Conservation (phyloP, 2,888 invertebrate species). For the Melinaea menophilus region DNA sequence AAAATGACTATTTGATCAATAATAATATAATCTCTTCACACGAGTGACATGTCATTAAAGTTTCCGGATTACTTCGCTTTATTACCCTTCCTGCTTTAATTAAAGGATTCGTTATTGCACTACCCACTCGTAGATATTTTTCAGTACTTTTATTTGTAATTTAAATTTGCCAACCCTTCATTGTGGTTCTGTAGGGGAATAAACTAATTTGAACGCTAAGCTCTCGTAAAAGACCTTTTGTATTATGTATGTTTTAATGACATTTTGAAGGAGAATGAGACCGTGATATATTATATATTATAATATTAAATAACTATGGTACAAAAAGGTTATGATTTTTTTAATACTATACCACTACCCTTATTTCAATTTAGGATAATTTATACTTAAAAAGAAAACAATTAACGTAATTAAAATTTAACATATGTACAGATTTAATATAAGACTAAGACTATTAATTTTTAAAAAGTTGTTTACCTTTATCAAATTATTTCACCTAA, state of each 20-base stretch:
- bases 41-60: constrained; percentile 48
- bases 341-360: neutral
- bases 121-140: constrained; percentile 75
- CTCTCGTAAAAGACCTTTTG: constrained; percentile 70
- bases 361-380: too few relatives aligned
- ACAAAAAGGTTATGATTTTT: neutral
- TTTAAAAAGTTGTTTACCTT: too few relatives aligned
- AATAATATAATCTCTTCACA: too few relatives aligned
- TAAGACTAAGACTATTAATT: too few relatives aligned
- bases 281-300: constrained; percentile 11
- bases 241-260: constrained; percentile 66
- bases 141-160: constrained; percentile 79
- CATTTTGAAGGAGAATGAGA: constrained; percentile 66
- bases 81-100: constrained; percentile 75
- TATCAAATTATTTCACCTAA: too few relatives aligned
- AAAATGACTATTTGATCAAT: too few relatives aligned
- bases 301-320: constrained; percentile 3
- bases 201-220: constrained; percentile 78
- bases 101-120: constrained; percentile 75
- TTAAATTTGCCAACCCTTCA: constrained; percentile 77
- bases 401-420: too few relatives aligned
- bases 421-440: too few relatives aligned
- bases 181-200: constrained; percentile 70
- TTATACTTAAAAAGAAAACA: too few relatives aligned
- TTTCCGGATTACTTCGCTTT: constrained; percentile 68